Evolutionary conservation across 1,140 invertebrate genomes (phyloP), one percentile per base, ranked within the genome.

Genomic region (Euura lappo): DNA sequence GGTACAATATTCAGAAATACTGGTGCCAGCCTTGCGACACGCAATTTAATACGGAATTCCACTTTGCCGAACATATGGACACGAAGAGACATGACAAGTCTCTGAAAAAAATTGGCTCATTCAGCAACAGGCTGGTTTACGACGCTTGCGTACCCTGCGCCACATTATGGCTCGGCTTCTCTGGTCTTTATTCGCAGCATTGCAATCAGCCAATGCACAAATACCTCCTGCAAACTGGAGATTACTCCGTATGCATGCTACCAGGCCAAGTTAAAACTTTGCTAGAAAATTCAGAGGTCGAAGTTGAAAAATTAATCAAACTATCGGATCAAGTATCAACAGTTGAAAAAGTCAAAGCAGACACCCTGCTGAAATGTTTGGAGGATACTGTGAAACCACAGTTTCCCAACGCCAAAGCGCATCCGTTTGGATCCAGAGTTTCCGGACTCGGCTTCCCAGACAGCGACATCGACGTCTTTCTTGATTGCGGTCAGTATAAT

Each of bases 381-480:
- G 72, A 79, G 70, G 65, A 74, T 8, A 75, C 75, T 3, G 73
- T 75, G 1, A 28, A 6, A 13, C 44, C 13, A 3, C 60, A 72
- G 3, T 82, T 78, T 75, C 72, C 75, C 7, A 13, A 73, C 13
- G 79, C 74, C 2, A 79, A 78, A 77, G 84, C 83, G 45, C 83
- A 88, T 77, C 77, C 80, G 43, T 89, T 89, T 79, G 89, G 89
- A 65, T 90, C 89, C 5, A 84, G 89, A 68, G 76, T 87, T 43
- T 82, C 86, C 8, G 85, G 86, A 7, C 74, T 88, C 51, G 85
- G 81, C 10, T 79, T 82, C 65, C 65, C 71, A 42, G 83, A 85
- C 44, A 90, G 89, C 74, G 88, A 90, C 77, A 76, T 89, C 65
- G 88, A 90, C 75, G 76, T 90, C 44, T 90, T 89, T 79, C 76